Conservation (phyloP, 1,140 invertebrate species). For the Neelides sp. region DNA sequence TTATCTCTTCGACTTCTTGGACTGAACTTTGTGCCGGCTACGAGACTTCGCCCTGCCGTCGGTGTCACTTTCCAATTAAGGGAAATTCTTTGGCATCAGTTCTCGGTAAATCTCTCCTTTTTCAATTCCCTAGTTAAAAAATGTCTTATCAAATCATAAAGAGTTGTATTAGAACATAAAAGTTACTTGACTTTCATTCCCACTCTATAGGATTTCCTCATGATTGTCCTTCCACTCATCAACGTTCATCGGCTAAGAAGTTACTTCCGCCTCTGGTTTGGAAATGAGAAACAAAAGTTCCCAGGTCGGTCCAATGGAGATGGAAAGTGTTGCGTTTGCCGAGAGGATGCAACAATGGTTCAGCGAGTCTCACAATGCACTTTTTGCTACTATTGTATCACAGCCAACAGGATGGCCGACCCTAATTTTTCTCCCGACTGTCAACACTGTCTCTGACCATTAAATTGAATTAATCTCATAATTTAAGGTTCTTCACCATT, state of each 20-base stretch:
- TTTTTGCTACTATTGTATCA: conserved; percentile 36
- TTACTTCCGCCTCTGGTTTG: conserved; percentile 35
- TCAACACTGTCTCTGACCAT: too few relatives aligned
- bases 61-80: conserved; percentile 49
- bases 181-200: conserved; percentile 15
- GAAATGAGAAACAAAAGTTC: background rate
- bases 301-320: background rate
- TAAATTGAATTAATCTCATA: too few relatives aligned
- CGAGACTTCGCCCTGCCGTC: conserved; percentile 38
- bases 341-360: conserved; percentile 33
- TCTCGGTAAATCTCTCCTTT: conserved; percentile 52
- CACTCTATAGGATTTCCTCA: conserved; percentile 44
- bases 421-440: too few relatives aligned
- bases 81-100: conserved; percentile 52
- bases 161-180: conserved; percentile 4
- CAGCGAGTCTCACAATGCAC: conserved; percentile 32
- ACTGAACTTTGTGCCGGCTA: conserved; percentile 40
- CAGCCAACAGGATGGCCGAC: conserved; percentile 11
- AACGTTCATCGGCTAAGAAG: conserved; percentile 43
- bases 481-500: too few relatives aligned
- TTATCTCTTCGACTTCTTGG: conserved; percentile 44
- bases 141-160: conserved; percentile 15
- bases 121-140: conserved; percentile 8
- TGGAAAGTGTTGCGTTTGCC: conserved; percentile 32
- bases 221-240: conserved; percentile 44